These are phyloP conservation scores for Achatina immaculata DNA, from an alignment of 1,140 invertebrate species.

Conservation along the genomic window DNA sequence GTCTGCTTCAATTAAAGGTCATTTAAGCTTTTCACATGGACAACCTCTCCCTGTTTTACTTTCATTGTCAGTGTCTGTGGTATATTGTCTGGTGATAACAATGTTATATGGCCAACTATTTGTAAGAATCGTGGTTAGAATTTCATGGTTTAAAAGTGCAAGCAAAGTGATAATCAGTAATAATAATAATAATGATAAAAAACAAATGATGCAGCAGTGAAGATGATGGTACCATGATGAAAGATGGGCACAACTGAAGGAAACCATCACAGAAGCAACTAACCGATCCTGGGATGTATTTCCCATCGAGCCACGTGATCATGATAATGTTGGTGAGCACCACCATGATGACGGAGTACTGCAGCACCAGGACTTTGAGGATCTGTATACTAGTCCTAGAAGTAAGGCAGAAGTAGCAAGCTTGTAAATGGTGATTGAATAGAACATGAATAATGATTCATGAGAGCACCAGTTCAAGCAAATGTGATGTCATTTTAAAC, in stretches of 20 bases:
- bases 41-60: too few species aligned
- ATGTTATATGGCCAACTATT: too few species aligned
- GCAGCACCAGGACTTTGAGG: not conserved
- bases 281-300: constrained; percentile 7
- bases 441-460: not conserved
- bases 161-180: too few species aligned
- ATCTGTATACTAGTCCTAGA: not conserved
- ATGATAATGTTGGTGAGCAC: not conserved
- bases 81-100: too few species aligned
- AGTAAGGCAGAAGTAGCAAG: not conserved
- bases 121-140: too few species aligned
- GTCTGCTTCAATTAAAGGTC: too few species aligned
- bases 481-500: not conserved
- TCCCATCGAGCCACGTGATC: constrained; percentile 23
- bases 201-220: too few species aligned
- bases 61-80: too few species aligned
- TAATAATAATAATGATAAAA: too few species aligned
- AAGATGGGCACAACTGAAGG: not conserved
- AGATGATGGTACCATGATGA: too few species aligned
- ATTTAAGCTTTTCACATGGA: too few species aligned
- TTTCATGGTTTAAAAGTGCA: too few species aligned
- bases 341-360: not conserved
- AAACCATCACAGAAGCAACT: not conserved
- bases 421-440: not conserved
- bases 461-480: not conserved